These are phyloP conservation scores for Drosophila nasuta DNA, from an alignment of 1,140 invertebrate species.

Conservation along the genomic window DNA sequence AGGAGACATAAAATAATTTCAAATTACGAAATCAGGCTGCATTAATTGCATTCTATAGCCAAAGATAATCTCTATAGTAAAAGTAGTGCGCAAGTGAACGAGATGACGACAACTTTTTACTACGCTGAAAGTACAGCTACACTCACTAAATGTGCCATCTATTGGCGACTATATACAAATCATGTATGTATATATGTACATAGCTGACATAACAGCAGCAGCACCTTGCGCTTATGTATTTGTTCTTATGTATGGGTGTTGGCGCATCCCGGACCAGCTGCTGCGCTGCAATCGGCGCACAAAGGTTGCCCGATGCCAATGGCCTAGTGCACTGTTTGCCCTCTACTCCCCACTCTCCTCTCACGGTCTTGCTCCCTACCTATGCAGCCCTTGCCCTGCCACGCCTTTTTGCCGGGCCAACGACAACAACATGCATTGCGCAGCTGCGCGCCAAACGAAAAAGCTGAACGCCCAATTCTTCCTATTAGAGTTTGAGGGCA, in stretches of 20 bases:
- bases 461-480: slow-evolving; percentile 56
- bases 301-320: slow-evolving; percentile 78
- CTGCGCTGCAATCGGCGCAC: slow-evolving; percentile 64
- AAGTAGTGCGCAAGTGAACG: slow-evolving; percentile 13
- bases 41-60: slow-evolving; percentile 64
- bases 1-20: slow-evolving; percentile 43
- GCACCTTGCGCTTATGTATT: background rate
- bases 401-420: slow-evolving; percentile 29
- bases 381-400: slow-evolving; percentile 9
- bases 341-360: background rate
- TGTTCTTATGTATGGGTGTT: slow-evolving; percentile 21
- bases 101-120: slow-evolving; percentile 48
- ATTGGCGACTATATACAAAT: slow-evolving; percentile 3
- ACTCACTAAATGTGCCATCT: slow-evolving; percentile 43
- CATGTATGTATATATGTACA: slow-evolving; percentile 31
- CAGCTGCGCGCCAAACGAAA: slow-evolving; percentile 37
- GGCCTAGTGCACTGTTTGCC: slow-evolving; percentile 72
- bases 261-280: slow-evolving; percentile 56
- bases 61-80: slow-evolving; percentile 32
- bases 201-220: slow-evolving; percentile 32
- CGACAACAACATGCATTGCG: slow-evolving; percentile 30
- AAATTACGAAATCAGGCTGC: slow-evolving; percentile 36
- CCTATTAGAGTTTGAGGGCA: slow-evolving; percentile 1
- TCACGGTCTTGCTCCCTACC: background rate
- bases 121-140: slow-evolving; percentile 68